These are phyloP conservation scores for Pollenia angustigena DNA, from an alignment of 2,888 invertebrate species.

Conservation along the genomic window DNA sequence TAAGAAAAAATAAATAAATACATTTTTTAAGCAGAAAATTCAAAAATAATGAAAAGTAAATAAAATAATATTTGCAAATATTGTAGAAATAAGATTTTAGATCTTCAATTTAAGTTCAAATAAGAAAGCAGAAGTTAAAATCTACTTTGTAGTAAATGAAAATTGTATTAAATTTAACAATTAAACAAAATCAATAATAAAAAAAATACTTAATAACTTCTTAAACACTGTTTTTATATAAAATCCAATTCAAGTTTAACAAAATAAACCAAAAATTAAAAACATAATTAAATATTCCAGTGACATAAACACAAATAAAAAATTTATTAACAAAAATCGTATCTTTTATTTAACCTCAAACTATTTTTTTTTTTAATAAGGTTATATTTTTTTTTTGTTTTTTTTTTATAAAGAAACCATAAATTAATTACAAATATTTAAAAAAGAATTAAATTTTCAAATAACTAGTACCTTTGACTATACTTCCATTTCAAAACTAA, in stretches of 20 bases:
- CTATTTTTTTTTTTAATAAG: not conserved
- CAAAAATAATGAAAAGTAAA: slow-evolving; percentile 53
- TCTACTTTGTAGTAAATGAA: slow-evolving; percentile 34
- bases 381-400: not conserved
- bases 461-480: slow-evolving; percentile 71
- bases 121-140: slow-evolving; percentile 11
- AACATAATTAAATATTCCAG: no score
- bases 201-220: slow-evolving; percentile 7
- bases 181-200: slow-evolving; percentile 10
- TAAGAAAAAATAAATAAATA: slow-evolving; percentile 24
- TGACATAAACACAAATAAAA: no score
- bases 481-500: slow-evolving; percentile 64
- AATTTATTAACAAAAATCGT: not conserved
- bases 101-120: slow-evolving; percentile 47
- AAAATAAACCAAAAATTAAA: no score
- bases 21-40: slow-evolving; percentile 1
- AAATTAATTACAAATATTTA: slow-evolving; percentile 14
- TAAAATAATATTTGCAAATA: slow-evolving; percentile 64
- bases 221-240: no score
- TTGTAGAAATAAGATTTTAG: slow-evolving; percentile 64
- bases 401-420: not conserved
- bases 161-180: slow-evolving; percentile 36
- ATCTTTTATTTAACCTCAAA: no score
- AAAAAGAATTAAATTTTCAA: slow-evolving; percentile 41
- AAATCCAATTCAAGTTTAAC: no score